Conservation (phyloP, 2,113 vertebrate species). For the Atlantisia rogersi region DNA sequence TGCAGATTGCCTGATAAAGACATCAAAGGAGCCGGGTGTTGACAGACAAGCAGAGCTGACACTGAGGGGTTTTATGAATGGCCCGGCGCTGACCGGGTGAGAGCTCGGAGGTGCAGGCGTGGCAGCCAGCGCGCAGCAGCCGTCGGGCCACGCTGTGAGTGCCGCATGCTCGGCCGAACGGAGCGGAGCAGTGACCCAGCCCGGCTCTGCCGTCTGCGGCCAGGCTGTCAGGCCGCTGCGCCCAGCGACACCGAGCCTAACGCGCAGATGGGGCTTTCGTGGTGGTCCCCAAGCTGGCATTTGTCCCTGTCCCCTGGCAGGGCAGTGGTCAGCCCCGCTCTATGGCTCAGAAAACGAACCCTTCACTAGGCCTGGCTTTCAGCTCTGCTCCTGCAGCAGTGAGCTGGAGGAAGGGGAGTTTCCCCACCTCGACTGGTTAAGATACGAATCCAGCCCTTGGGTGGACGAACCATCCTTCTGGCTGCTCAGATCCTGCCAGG, state of each 20-base stretch:
- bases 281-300: background rate
- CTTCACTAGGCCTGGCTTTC: background rate
- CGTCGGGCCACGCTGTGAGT: background rate
- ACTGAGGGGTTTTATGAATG: accelerated
- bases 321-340: accelerated
- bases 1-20: background rate
- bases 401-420: no score
- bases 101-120: accelerated
- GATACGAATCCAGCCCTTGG: background rate
- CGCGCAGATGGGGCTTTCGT: background rate
- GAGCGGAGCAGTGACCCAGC: background rate
- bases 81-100: background rate
- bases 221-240: accelerated
- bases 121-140: accelerated
- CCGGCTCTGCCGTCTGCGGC: background rate
- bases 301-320: background rate
- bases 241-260: accelerated
- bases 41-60: background rate
- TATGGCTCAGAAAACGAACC: background rate
- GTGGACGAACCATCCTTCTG: background rate
- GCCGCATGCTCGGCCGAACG: background rate
- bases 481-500: background rate
- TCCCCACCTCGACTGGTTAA: background rate
- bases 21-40: accelerated
- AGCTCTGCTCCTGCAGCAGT: background rate